phyloP scores from a whole-genome alignment of 2,797 vertebrate species.

The Pseudochromis fuscus region DNA sequence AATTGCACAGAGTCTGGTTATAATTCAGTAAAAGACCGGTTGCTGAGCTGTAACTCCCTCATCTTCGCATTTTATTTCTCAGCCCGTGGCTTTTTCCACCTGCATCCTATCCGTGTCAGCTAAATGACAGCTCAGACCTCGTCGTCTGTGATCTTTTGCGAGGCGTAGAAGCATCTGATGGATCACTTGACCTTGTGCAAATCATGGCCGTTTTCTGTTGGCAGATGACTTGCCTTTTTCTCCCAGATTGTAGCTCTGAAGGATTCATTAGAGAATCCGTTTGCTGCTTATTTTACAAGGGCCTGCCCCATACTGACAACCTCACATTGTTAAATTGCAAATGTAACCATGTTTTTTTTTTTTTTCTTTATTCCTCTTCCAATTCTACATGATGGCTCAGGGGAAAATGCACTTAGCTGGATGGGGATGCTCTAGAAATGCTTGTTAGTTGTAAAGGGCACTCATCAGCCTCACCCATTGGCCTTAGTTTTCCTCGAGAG shows the following conservation, averaged over 20 bases:
- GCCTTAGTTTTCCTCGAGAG: constrained; percentile 28
- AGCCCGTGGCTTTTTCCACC: constrained; percentile 38
- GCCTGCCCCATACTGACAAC: constrained; percentile 19
- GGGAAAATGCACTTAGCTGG: neutral
- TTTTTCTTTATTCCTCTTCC: neutral
- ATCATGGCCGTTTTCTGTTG: constrained; percentile 28
- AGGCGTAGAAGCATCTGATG: constrained; percentile 44
- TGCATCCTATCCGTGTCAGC: constrained; percentile 22
- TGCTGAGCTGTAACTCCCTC: constrained; percentile 3
- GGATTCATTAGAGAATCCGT: constrained; percentile 42
- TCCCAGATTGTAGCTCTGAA: constrained; percentile 8
- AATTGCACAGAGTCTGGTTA: constrained; percentile 3
- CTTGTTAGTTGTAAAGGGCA: constrained; percentile 24
- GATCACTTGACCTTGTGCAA: constrained; percentile 52
- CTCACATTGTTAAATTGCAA: constrained; percentile 15
- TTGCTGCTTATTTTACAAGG: constrained; percentile 35
- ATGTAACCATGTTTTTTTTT: constrained; percentile 16
- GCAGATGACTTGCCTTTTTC: constrained; percentile 15
- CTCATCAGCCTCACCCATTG: neutral
- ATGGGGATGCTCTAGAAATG: constrained; percentile 30
- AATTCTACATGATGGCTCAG: constrained; percentile 6
- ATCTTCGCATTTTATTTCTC: constrained; percentile 9
- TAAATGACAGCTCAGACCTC: constrained; percentile 38
- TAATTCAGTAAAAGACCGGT: constrained; percentile 13
- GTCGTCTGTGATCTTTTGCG: constrained; percentile 29